Evolutionary conservation across 2,888 invertebrate genomes (phyloP).

Genomic region (Eupithecia inturbata): DNA sequence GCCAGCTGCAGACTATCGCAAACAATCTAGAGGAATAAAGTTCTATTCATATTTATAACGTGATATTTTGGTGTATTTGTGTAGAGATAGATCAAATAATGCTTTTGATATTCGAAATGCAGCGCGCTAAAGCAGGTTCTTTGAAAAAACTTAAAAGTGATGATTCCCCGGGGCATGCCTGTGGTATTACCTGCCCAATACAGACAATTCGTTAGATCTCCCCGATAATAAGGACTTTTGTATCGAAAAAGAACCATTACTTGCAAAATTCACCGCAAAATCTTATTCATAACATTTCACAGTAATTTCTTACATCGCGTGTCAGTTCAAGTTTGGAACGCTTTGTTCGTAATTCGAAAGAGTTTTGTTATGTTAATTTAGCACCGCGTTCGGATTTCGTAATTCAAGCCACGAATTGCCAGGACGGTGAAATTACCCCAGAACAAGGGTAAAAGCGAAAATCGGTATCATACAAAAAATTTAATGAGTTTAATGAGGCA

Average conservation of each 20-base stretch:
- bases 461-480: conserved; percentile 31
- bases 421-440: conserved; percentile 5
- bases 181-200: conserved; percentile 5
- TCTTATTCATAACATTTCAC: conserved; percentile 11
- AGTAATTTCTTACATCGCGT: conserved; percentile 27
- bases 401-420: conserved; percentile 13
- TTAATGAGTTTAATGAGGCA: conserved; percentile 10
- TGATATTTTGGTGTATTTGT: background rate
- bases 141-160: background rate
- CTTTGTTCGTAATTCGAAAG: conserved; percentile 20
- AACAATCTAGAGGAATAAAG: background rate
- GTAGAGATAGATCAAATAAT: background rate
- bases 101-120: background rate
- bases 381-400: background rate
- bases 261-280: conserved; percentile 18
- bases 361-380: conserved; percentile 20
- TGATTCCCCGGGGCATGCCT: conserved; percentile 8
- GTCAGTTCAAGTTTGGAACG: conserved; percentile 29
- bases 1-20: no score
- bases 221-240: conserved; percentile 14
- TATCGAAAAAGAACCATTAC: conserved; percentile 16
- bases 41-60: background rate
- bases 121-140: background rate
- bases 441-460: conserved; percentile 25
- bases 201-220: conserved; percentile 7